Evolutionary conservation across 2,888 invertebrate species (phyloP).

Genomic region (Sarcophaga variegata): DNA sequence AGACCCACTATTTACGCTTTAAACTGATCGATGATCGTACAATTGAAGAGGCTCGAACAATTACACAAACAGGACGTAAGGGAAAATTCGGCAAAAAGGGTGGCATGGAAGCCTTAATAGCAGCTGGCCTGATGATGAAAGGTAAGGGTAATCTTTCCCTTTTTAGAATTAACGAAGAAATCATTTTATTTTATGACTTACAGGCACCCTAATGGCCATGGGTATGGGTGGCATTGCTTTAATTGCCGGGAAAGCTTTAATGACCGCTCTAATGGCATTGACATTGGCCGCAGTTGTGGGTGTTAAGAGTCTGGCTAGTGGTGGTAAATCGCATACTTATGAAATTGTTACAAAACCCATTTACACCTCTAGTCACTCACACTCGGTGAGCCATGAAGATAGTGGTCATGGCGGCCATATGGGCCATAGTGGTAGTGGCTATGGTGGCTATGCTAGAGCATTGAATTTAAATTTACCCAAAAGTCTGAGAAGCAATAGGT

Average conservation of each 20-base stretch:
- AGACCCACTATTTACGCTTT: constrained; percentile 88
- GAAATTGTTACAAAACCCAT: constrained; percentile 92
- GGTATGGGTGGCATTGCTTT: constrained; percentile 89
- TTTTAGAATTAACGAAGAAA: not conserved
- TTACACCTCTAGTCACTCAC: constrained; percentile 86
- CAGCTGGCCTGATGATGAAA: constrained; percentile 86
- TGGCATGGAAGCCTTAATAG: constrained; percentile 83
- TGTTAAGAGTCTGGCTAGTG: constrained; percentile 87
- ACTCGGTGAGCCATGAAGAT: constrained; percentile 85
- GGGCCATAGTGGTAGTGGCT: constrained; percentile 83
- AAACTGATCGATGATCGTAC: constrained; percentile 86
- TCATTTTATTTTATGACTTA: not conserved
- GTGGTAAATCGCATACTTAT: constrained; percentile 90
- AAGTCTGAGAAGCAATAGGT: constrained; percentile 4
- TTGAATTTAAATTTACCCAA: constrained; percentile 74
- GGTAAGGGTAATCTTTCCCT: constrained; percentile 77
- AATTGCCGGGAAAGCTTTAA: constrained; percentile 91
- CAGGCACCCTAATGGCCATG: constrained; percentile 88
- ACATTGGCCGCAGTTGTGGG: constrained; percentile 90
- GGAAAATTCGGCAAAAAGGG: constrained; percentile 84
- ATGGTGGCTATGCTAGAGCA: constrained; percentile 82
- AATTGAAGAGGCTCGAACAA: constrained; percentile 84
- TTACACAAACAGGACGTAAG: constrained; percentile 83
- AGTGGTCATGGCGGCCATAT: constrained; percentile 80
- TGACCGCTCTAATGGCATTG: constrained; percentile 91